Base-by-base conservation (phyloP, 2,888 invertebrate species). In the Hyppa rectilinea region DNA sequence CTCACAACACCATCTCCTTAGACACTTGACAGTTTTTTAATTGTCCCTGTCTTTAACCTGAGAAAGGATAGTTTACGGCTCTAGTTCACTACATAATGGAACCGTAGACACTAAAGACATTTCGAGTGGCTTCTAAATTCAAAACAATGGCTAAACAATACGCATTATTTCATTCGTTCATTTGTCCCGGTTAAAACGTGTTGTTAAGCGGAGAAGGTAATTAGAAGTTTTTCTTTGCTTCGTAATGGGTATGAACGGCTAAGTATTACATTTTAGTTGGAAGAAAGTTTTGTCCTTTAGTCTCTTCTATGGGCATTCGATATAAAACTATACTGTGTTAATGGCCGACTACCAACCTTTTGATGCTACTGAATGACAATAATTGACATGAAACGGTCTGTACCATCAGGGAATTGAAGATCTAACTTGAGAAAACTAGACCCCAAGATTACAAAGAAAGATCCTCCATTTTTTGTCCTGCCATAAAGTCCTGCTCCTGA, bases 111-210 rank as follows among this genome's bases (percentile, higher is more conserved):
- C 53, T 58, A 64, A 75, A 66, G 45, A 65, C 50, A 68, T 68
- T 74, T 71, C 17, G 56, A 80, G 67, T 66, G 67, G 69, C 65
- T 58, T 71, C 66, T 73, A 71, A 59, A 50, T 62, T 59, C 64
- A 43, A 64, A 62, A 74, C 83, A 82, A 80, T 74, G 55, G 62
- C 55, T 62, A 68, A 74, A 78, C 83, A 80, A 78, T 74, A 50
- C 49, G 38, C 71, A 78, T 83, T 83, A 81, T 83, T 80, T 55
- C 81, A 52, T 81, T 80, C 66, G 60, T 68, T 66, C 73, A 67
- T 82, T 80, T 43, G 69, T 70, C 68, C 40, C 62, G 68, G 66
- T 64, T 36, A 76, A 77, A 45, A 61, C 20, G 38, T 63, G 59
- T 55, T 43, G 38, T 38, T n/a, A 45, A 17, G 4, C 26, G n/a